phyloP scores from a whole-genome alignment of 2,797 vertebrate genomes.

The Aplochiton taeniatus region DNA sequence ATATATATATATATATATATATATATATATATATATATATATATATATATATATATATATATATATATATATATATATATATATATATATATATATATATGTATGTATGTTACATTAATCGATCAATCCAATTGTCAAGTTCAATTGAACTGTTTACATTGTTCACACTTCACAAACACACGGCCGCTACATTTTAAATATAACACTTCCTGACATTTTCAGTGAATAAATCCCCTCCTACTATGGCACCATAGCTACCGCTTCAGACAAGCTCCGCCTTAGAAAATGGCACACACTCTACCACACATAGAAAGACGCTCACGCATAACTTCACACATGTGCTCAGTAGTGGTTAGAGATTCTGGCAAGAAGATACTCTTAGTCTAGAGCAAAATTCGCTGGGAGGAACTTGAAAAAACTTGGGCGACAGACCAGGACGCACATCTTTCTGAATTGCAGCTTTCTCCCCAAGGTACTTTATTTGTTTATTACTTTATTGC shows the following conservation, averaged over 20 bases:
- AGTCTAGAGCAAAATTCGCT: slow-evolving; percentile 26
- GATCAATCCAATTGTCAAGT: not conserved
- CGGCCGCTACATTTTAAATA: not conserved
- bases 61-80: no score
- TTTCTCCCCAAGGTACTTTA: slow-evolving; percentile 57
- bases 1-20: no score
- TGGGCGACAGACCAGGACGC: slow-evolving; percentile 43
- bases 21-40: no score
- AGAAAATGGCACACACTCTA: slow-evolving; percentile 10
- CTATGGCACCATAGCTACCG: not conserved
- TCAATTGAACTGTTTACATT: no score
- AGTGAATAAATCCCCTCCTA: not conserved
- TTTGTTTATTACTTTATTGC: slow-evolving; percentile 26
- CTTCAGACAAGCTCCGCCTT: not conserved
- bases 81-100: no score
- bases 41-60: no score
- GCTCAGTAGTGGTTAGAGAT: slow-evolving; percentile 43
- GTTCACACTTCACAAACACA: not conserved
- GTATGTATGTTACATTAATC: no score
- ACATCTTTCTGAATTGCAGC: slow-evolving; percentile 38
- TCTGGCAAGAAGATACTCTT: slow-evolving; percentile 35
- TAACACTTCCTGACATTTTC: not conserved
- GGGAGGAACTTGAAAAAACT: slow-evolving; percentile 45
- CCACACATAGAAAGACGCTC: slow-evolving; percentile 36
- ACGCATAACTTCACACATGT: slow-evolving; percentile 41